Conservation (phyloP, 1,140 invertebrate genomes). For the Ceratosolen solmsi region DNA sequence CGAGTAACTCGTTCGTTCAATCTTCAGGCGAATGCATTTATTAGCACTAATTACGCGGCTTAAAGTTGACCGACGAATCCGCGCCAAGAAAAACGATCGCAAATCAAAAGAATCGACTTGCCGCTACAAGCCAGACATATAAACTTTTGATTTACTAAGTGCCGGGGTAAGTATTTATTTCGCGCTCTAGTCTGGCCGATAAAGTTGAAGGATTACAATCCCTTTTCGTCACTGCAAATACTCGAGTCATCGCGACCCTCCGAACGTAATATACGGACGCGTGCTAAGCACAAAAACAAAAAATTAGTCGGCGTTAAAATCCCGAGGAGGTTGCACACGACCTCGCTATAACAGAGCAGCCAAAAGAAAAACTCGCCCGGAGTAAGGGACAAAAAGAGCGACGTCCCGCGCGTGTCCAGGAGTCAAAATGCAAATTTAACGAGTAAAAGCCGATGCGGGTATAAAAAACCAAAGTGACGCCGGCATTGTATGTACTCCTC, state of each 20-base stretch:
- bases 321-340: background rate
- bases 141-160: constrained; percentile 11
- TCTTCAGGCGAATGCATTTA: background rate
- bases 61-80: too few species aligned
- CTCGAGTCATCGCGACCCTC: background rate
- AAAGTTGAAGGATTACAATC: background rate
- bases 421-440: constrained; percentile 45
- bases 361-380: background rate
- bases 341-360: background rate
- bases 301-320: background rate
- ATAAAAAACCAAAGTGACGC: constrained; percentile 32
- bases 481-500: constrained; percentile 16
- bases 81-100: too few species aligned
- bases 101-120: too few species aligned
- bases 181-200: constrained; percentile 12
- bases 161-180: background rate
- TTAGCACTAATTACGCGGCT: background rate
- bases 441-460: constrained; percentile 44
- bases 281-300: background rate
- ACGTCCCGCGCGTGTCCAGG: constrained; percentile 3
- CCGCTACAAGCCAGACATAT: background rate
- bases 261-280: background rate
- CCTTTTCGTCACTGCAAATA: background rate
- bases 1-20: too few species aligned
- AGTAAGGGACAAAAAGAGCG: background rate